Base-by-base conservation (phyloP, 2,888 invertebrate species). In the Melanotus villosus region DNA sequence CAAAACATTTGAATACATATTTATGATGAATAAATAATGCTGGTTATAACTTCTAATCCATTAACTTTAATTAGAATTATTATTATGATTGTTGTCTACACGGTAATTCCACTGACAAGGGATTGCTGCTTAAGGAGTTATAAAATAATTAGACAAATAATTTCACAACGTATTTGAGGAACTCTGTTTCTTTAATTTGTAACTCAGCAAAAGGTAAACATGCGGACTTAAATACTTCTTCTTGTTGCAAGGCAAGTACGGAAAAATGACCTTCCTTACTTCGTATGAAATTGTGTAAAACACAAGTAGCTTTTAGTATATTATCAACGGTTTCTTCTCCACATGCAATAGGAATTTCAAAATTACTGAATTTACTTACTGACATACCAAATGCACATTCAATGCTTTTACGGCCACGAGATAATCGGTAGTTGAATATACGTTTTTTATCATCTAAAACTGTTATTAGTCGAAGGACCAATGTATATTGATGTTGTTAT, bases 121-220 rank as follows among this genome's bases (percentile, higher is more conserved):
- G 18, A 45, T 45, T 5, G 19, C 45, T 10, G 19, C 45, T 19
- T 18, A 9, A 45, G 18, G 45, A 1, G 6, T 19, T 21, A 45
- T 10, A 45, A 45, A 45, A 14, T 45, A 45, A 45, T 45, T 19
- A 19, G 7, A 18, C 19, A 96, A 82, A 80, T 90, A 87, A 2
- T 86, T 78, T 79, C 93, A 93, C 0, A 95, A 95, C 18, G 66
- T 77, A 67, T 82, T 80, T 0, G 91, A 86, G 34, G 88, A 45
- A 21, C 12, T 45, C 5, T n/a, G n/a, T 38, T 14, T 38, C 36
- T 12, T 34, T 34, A 34, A 38, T 38, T 32, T 32, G 4, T 5
- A 14, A 14, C 16, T 52, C 14, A 12, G 32, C 3, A 52, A n/a
- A 30, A 30, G 23, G 12, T 30, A 38, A 12, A 12, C 36, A 12